Percentiles rank a stretch among this genome's conserved stretches.
Evolutionary conservation across 2,113 vertebrate genomes (phyloP).

Genomic region (Tamias sibiricus): DNA sequence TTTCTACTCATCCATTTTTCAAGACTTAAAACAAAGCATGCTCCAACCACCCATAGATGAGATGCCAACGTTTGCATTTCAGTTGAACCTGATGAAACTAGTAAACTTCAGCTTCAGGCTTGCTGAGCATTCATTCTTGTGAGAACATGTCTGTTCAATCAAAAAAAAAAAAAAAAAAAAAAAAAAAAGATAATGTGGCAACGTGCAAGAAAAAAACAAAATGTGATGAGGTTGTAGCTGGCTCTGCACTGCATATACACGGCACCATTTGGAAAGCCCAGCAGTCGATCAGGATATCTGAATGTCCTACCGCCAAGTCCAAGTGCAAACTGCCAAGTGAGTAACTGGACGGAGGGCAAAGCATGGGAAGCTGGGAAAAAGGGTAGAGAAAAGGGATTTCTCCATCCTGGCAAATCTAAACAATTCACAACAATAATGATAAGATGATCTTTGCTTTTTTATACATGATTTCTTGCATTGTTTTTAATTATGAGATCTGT

Average conservation of each 20-base stretch:
- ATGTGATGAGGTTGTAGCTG: not conserved
- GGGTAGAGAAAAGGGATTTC: not conserved
- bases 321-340: not conserved
- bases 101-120: not conserved
- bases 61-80: conserved; percentile 85
- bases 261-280: not conserved
- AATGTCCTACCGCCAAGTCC: not conserved
- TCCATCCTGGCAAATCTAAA: conserved; percentile 14
- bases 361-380: not conserved
- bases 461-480: not conserved
- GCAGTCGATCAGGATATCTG: not conserved
- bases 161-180: not conserved
- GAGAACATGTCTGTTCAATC: not conserved
- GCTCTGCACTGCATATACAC: not conserved
- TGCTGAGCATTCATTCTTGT: not conserved
- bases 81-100: conserved; percentile 64
- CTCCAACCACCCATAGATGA: conserved; percentile 83
- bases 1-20: conserved; percentile 87
- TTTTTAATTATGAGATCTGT: not conserved
- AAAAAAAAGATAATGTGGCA: not conserved
- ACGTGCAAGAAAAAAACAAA: not conserved
- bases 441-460: not conserved
- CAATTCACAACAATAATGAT: not conserved
- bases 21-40: conserved; percentile 79
- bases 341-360: not conserved